Evolutionary conservation across 1,140 invertebrate genomes (phyloP), one percentile per base, ranked within the genome.

Genomic region (Portunus trituberculatus): DNA sequence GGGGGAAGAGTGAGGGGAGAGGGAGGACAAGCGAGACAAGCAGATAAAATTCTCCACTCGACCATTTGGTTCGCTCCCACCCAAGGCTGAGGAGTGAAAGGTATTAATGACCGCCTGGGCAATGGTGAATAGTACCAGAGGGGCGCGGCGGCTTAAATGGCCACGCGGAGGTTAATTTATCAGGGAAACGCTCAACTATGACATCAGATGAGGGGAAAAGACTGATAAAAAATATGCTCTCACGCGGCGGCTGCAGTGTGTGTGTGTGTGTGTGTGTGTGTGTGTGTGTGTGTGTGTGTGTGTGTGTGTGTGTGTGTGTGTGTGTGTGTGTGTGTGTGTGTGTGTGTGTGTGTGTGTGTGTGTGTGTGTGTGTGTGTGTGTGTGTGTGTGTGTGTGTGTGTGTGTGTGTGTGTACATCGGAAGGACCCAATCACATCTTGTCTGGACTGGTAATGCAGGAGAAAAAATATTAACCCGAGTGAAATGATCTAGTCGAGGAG

Each of bases 281-380:
- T 32, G 83, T 31, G 86, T 88, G 86, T 88, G 86, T 88, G 86
- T 39, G 86, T 88, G 86, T 88, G 86, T 32, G 86, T 88, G 86
- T 88, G 86, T 88, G 86, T 88, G 86, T 88, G 86, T 88, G 86
- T 88, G 86, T 88, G 86, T 88, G 86, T 88, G 86, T 88, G 86
- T 88, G 86, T 88, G 86, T 88, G 86, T 88, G 86, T 88, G 86
- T 88, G 86, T 88, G 86, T 88, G 86, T 88, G 86, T 88, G 86
- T 39, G 86, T 88, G 86, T 39, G 86, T 88, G 86, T 39, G 86
- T 88, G 86, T 39, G 86, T 88, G 31, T 88, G 86, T 88, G 86
- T 88, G 86, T 88, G 86, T 88, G 86, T 88, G 86, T 88, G 86
- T 88, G 86, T 88, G 86, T 88, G 86, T 88, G 86, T 88, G 86